Base-by-base conservation (phyloP, 2,797 vertebrate species). In the Acanthopagrus latus region DNA sequence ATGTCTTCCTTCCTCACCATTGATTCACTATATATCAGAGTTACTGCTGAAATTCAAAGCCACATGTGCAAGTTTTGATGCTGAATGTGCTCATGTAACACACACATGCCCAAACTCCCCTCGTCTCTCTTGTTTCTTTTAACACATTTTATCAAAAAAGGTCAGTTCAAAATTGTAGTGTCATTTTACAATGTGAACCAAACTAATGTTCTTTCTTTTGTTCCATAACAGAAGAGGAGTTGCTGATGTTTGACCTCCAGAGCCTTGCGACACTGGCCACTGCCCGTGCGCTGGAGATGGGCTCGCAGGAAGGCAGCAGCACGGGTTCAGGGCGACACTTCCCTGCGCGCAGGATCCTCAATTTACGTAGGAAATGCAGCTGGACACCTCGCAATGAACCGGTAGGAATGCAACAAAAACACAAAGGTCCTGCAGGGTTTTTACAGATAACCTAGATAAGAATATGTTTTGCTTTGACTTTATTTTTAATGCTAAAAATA, bases 341-440 rank as follows among this genome's bases (percentile, higher is more conserved):
- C 50, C 90, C 83, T 6, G 93, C 94, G 0, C 96, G 96, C 52
- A 95, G 96, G 1, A 92, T 94, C 79, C 95, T 96, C 64, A 96
- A 97, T 81, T 93, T 97, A 56, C 96, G 96, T 0, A 95, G 97
- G 82, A 99, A 98, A 89, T 98, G 96, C 92, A 97, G 94, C 89
- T 98, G 97, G 98, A 96, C 95, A 4, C 98, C 98, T 63, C 98
- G 97, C 71, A 94, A 95, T 85, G 98, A 99, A 88, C 96, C 97
- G 7, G 98, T 99, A 94, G 96, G 95, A 90, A n/a, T 38, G n/a
- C 17, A 71, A 23, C 38, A 56, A 25, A 68, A 74, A 46, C 23
- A 17, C 6, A 21, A 54, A 56, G 2, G 51, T 52, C 11, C 6
- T 21, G 20, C 1, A 41, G 41, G 3, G 21, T 54, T 78, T 44